Conservation (phyloP, 2,113 vertebrate genomes). For the Dromiciops gliroides region DNA sequence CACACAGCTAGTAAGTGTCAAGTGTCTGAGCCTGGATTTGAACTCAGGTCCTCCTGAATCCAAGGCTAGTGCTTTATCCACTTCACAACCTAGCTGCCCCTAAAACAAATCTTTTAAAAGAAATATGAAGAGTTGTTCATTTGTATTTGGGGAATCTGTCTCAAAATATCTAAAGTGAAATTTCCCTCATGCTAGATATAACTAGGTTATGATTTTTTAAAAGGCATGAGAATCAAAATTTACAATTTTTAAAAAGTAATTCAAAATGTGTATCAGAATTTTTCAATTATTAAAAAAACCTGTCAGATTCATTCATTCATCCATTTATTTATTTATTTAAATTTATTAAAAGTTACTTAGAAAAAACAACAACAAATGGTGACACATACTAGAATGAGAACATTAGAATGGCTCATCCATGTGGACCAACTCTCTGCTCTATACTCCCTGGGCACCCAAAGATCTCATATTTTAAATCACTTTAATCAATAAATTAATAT, state of each 20-base stretch:
- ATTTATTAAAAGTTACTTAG: background rate
- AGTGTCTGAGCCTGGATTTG: too few relatives aligned
- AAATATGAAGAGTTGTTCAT: background rate
- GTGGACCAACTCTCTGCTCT: background rate
- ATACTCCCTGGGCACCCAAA: background rate
- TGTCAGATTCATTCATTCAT: background rate
- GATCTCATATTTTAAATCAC: background rate
- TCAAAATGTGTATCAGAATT: background rate
- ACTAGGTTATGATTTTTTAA: background rate
- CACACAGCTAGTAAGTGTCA: too few relatives aligned
- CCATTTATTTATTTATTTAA: background rate
- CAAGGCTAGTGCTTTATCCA: too few relatives aligned
- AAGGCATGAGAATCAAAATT: background rate
- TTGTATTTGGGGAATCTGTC: background rate
- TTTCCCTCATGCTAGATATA: background rate
- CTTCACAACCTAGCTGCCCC: too few relatives aligned
- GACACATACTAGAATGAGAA: background rate
- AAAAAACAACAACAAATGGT: background rate
- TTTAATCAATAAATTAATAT: too few relatives aligned
- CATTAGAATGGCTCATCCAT: background rate
- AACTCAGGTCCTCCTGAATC: too few relatives aligned
- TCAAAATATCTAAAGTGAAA: background rate
- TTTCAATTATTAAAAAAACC: background rate
- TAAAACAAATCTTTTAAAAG: too few relatives aligned
- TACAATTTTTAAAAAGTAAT: background rate